Conservation (phyloP, 2,113 vertebrate species). For the Penelope pileata region DNA sequence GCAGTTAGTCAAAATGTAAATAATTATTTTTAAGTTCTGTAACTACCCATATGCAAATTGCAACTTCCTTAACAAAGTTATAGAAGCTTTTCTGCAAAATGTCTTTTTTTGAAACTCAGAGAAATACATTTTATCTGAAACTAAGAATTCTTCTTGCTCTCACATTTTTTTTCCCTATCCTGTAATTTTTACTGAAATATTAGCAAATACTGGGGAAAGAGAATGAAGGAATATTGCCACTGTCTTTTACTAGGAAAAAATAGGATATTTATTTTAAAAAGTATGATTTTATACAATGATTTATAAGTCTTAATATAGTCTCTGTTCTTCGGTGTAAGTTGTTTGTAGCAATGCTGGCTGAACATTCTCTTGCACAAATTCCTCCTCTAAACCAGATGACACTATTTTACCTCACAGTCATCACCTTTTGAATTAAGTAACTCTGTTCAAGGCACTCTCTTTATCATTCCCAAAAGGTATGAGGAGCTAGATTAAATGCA, state of each 20-base stretch:
- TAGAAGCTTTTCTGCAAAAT: neutral
- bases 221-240: neutral
- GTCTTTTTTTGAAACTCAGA: neutral
- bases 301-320: neutral
- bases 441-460: neutral
- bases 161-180: neutral
- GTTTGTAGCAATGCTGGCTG: neutral
- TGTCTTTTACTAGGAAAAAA: neutral
- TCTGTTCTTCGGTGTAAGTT: neutral
- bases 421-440: neutral
- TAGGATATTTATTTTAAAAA: neutral
- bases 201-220: neutral
- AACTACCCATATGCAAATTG: neutral
- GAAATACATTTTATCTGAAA: neutral
- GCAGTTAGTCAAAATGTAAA: neutral
- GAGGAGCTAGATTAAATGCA: conserved; percentile 50
- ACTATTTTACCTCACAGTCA: neutral
- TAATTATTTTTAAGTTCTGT: neutral
- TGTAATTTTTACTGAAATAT: neutral
- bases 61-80: neutral
- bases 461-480: neutral
- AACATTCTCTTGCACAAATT: neutral
- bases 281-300: neutral
- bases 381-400: conserved; percentile 23
- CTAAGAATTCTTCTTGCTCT: neutral